phyloP scores from a whole-genome alignment of 2,113 vertebrate genomes.

The Turdus rufiventris region DNA sequence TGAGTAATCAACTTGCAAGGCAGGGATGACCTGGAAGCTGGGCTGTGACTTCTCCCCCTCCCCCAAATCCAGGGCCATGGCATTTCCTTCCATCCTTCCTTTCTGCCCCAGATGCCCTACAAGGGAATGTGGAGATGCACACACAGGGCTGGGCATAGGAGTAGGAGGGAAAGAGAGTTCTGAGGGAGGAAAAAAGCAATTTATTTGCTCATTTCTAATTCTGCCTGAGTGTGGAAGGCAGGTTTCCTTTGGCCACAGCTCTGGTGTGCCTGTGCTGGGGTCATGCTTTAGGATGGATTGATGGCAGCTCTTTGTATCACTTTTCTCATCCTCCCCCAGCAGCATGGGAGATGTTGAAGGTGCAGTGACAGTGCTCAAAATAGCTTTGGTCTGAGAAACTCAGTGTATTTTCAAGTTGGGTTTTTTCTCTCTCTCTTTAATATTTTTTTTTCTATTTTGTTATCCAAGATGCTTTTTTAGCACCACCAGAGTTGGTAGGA shows the following conservation, averaged over 20 bases:
- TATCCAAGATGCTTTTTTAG: not conserved
- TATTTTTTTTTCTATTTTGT: not conserved
- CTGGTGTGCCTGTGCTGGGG: not conserved
- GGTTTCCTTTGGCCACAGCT: not conserved
- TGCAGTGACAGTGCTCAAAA: not conserved
- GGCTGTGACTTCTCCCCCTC: not conserved
- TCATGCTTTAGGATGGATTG: not conserved
- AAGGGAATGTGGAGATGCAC: not conserved
- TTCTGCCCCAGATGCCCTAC: not conserved
- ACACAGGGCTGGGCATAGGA: not conserved
- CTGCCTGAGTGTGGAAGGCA: not conserved
- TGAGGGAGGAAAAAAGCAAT: not conserved
- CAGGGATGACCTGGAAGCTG: not conserved
- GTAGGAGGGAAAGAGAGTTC: not conserved
- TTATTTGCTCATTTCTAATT: not conserved
- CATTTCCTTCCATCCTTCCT: not conserved
- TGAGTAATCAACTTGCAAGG: not conserved
- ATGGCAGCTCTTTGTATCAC: not conserved
- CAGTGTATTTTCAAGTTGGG: fast-evolving
- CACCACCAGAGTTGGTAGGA: not conserved
- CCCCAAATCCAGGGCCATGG: not conserved
- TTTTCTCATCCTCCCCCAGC: not conserved
- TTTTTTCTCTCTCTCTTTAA: not conserved
- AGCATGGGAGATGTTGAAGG: not conserved
- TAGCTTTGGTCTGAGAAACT: not conserved